Conservation (phyloP, 2,888 invertebrate species). For the Cryptus viduatorius region DNA sequence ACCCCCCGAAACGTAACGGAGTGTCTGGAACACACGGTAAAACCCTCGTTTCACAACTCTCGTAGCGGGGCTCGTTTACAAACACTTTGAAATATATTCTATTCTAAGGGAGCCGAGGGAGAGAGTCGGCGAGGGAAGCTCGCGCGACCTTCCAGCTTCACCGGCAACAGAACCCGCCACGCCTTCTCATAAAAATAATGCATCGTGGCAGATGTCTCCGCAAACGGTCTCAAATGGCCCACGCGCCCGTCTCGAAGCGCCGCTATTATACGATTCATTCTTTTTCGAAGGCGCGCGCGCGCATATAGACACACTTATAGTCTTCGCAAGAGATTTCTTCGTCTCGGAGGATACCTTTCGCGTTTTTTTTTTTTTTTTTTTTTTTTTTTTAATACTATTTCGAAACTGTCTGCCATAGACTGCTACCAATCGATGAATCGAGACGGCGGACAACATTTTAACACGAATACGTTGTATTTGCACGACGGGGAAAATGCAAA, state of each 20-base stretch:
- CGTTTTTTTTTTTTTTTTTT: conserved; percentile 1
- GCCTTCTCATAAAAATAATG: conserved; percentile 67
- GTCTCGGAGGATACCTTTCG: conserved; percentile 11
- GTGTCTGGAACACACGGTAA: not conserved
- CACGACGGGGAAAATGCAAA: not conserved
- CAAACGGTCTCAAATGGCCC: conserved; percentile 67
- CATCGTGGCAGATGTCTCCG: conserved; percentile 68
- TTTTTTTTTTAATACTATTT: conserved; percentile 1
- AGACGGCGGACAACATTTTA: not conserved
- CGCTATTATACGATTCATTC: conserved; percentile 42
- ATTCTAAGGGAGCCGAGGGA: conserved; percentile 20
- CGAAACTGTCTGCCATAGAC: not conserved
- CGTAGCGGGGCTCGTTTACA: not conserved
- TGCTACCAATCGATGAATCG: not conserved
- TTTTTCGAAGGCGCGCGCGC: not conserved
- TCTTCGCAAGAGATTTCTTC: not conserved
- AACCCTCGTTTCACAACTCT: conserved; percentile 29
- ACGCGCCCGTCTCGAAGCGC: conserved; percentile 48
- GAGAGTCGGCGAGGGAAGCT: conserved; percentile 6
- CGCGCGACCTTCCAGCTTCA: conserved; percentile 41
- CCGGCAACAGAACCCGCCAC: conserved; percentile 43
- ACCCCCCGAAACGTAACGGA: conserved; percentile 12
- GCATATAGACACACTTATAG: not conserved
- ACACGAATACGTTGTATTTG: not conserved
- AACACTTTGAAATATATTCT: conserved; percentile 46